phyloP scores from a whole-genome alignment of 1,140 invertebrate genomes.

The Chlorops oryzae region DNA sequence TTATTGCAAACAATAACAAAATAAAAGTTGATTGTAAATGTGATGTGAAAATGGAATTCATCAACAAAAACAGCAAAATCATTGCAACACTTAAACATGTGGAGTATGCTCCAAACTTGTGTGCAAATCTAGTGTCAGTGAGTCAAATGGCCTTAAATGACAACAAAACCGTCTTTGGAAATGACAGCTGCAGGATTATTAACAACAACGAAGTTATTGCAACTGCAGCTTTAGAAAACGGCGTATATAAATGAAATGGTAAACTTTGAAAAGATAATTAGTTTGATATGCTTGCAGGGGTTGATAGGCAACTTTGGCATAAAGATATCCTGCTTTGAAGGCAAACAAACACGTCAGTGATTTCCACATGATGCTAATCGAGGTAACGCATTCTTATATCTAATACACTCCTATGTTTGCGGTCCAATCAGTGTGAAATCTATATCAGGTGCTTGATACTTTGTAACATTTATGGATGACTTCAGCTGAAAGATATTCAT shows the following conservation, averaged over 20 bases:
- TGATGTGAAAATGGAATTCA: too few relatives aligned
- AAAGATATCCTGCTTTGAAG: neutral
- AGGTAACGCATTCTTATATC: too few relatives aligned
- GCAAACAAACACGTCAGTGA: too few relatives aligned
- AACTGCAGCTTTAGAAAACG: neutral
- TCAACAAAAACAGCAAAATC: too few relatives aligned
- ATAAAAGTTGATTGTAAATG: too few relatives aligned
- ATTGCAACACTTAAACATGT: too few relatives aligned
- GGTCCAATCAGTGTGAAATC: neutral
- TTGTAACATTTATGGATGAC: slow-evolving; percentile 49
- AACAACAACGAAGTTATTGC: neutral
- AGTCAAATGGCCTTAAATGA: slow-evolving; percentile 5
- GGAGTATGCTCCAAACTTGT: neutral
- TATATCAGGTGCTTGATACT: neutral
- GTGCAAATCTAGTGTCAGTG: slow-evolving; percentile 4
- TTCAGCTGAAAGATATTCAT: slow-evolving; percentile 40
- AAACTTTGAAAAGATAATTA: too few relatives aligned
- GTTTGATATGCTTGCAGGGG: too few relatives aligned
- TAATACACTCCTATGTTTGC: too few relatives aligned
- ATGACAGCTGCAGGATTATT: neutral
- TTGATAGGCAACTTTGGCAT: slow-evolving; percentile 1
- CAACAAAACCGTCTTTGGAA: neutral
- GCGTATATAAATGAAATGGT: too few relatives aligned
- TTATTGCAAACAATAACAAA: too few relatives aligned
- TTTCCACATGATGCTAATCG: too few relatives aligned